Evolutionary conservation across 2,113 vertebrate genomes (phyloP).

Genomic region (Pseudorasbora parva): DNA sequence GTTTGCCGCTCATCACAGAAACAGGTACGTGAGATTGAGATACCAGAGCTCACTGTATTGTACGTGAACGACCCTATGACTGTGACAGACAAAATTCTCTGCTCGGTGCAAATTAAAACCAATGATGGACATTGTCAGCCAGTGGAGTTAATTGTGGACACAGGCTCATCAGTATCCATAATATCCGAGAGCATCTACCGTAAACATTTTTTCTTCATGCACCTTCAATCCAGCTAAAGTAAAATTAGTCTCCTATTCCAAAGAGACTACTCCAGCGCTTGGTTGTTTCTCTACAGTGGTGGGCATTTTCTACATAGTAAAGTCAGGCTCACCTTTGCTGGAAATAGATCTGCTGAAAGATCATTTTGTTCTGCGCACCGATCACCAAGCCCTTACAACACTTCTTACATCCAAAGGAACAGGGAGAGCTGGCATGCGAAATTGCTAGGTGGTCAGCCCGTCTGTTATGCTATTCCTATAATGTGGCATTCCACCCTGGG

Average conservation of each 20-base stretch:
- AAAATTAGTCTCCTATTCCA: too few relatives aligned
- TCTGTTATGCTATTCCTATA: not conserved
- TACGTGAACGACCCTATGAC: too few relatives aligned
- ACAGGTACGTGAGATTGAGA: too few relatives aligned
- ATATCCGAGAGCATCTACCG: not conserved
- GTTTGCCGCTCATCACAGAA: too few relatives aligned
- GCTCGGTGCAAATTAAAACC: too few relatives aligned
- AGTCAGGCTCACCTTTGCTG: too few relatives aligned
- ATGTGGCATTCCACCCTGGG: not conserved
- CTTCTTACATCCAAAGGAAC: not conserved
- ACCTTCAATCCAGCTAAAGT: too few relatives aligned
- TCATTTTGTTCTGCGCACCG: not conserved
- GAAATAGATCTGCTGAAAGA: too few relatives aligned
- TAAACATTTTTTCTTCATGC: not conserved
- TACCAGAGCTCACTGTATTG: too few relatives aligned
- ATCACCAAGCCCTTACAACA: not conserved
- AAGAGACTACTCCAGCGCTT: too few relatives aligned
- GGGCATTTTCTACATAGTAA: too few relatives aligned
- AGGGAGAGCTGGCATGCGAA: not conserved
- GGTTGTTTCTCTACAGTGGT: not conserved
- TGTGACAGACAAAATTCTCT: slow-evolving; percentile 12
- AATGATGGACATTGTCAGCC: too few relatives aligned
- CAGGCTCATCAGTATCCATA: not conserved
- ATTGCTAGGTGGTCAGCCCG: not conserved
- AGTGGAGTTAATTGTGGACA: not conserved